phyloP scores from a whole-genome alignment of 2,888 invertebrate species.

The Leptothorax acervorum region DNA sequence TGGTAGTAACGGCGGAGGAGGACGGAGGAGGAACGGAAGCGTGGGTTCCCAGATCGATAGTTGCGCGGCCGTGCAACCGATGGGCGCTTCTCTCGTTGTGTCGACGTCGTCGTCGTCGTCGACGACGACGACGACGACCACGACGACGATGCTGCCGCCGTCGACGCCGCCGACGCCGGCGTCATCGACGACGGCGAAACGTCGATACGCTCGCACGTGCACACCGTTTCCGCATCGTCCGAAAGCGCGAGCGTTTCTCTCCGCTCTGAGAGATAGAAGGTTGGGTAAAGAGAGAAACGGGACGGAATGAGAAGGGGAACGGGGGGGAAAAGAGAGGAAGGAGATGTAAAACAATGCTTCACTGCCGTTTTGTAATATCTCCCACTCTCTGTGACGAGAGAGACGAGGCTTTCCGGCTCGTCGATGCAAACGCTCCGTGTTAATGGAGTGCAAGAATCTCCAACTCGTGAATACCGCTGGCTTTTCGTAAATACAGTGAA shows the following conservation, averaged over 20 bases:
- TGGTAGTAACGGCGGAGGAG: constrained; percentile 68
- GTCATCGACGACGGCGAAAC: constrained; percentile 62
- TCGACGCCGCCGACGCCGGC: constrained; percentile 52
- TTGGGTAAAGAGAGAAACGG: constrained; percentile 23
- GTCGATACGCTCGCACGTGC: constrained; percentile 79
- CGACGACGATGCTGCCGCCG: constrained; percentile 51
- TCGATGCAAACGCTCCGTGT: constrained; percentile 51
- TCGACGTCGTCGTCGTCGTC: constrained; percentile 61
- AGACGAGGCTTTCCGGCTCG: constrained; percentile 52
- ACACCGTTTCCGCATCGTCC: constrained; percentile 72
- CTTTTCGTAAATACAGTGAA: constrained; percentile 37
- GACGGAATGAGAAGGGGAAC: not conserved
- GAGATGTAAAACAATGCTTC: constrained; percentile 54
- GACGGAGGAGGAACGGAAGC: constrained; percentile 76
- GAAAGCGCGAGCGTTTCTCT: constrained; percentile 66
- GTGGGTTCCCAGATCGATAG: constrained; percentile 83
- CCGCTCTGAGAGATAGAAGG: constrained; percentile 23
- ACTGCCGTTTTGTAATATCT: constrained; percentile 55
- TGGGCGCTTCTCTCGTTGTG: constrained; percentile 77
- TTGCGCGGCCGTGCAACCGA: constrained; percentile 82
- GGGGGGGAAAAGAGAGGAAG: not conserved
- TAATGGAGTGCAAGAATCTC: constrained; percentile 56
- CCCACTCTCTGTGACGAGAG: constrained; percentile 47
- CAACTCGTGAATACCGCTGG: constrained; percentile 45
- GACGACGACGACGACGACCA: constrained; percentile 48